Base-by-base conservation (phyloP, 2,888 invertebrate species). In the Neoaliturus tenellus region DNA sequence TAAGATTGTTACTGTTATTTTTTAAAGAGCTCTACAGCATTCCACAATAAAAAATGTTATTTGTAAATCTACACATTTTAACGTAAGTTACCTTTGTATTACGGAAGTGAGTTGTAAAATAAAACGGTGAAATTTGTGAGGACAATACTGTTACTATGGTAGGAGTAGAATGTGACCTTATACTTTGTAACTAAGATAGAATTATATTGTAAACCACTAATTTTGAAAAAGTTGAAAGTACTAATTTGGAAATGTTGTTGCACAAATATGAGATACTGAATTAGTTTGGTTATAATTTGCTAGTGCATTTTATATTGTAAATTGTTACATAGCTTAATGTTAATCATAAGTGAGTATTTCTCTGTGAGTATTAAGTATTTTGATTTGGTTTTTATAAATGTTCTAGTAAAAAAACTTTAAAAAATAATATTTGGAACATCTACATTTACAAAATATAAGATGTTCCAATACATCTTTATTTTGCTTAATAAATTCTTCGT, bases 1-100 rank as follows among this genome's bases (percentile, higher is more conserved):
- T 39, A 71, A 35, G 39, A 71, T 41, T 41, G 71, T 71, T 62
- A 62, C 31, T 71, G 71, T 71, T 71, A 25, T 71, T 71, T 71
- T 71, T 71, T 39, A 23, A 71, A 28, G 39, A 39, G 6, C 20
- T 71, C 39, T 71, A 71, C 6, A 20, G 39, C 35, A 31, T 67
- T 6, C 20, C 8, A 6, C 20, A 23, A 23, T 12, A 62, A 62
- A 62, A 28, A 62, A 17, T 31, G 31, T 62, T 62, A 62, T 62
- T 62, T 62, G 14, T 28, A 62, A 51, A 51, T 1, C 44, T 44
- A 62, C 25, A 25, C 28, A 31, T 62, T 62, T 62, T 62, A 62
- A 62, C 31, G 14, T 23, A 51, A 51, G 51, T 62, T 62, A 62
- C 14, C 14, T 62, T 62, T 62, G 14, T 62, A 62, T 28, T 14